Evolutionary conservation across 2,113 vertebrate species (phyloP).

Genomic region (Apodemus speciosus): DNA sequence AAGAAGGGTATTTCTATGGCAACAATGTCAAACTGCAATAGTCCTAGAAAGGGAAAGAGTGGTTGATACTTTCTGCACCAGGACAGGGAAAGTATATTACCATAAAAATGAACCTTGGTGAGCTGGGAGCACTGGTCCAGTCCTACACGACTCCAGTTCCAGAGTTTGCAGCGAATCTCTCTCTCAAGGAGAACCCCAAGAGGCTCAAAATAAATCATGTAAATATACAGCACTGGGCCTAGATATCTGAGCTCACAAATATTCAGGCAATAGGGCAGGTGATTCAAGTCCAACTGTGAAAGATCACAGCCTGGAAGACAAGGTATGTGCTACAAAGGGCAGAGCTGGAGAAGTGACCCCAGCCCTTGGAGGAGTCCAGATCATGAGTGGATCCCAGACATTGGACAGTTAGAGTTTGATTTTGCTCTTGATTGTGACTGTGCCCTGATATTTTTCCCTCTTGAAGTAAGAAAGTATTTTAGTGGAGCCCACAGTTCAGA

Average conservation of each 20-base stretch:
- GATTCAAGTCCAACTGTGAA: too few species aligned
- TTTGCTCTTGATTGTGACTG: too few species aligned
- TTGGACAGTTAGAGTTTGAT: too few species aligned
- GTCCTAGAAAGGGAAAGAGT: neutral
- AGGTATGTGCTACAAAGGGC: too few species aligned
- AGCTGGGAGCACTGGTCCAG: neutral
- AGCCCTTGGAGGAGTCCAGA: too few species aligned
- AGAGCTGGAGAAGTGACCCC: too few species aligned
- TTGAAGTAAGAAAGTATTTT: too few species aligned
- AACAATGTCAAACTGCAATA: too few species aligned
- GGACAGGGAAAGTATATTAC: neutral
- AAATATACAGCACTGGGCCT: neutral
- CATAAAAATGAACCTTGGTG: neutral
- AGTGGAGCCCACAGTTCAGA: too few species aligned
- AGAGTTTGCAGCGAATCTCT: neutral
- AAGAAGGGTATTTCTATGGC: neutral
- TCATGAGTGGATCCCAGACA: too few species aligned
- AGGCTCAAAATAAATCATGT: neutral
- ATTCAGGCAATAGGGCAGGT: neutral
- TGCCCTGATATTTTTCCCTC: too few species aligned
- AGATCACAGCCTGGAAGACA: too few species aligned
- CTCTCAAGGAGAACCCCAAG: neutral
- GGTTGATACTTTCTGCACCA: neutral
- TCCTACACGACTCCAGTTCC: neutral
- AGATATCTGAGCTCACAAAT: neutral